Evolutionary conservation across 1,140 invertebrate species (phyloP), one percentile per base, ranked within the genome.

Genomic region (Drosophila varians): DNA sequence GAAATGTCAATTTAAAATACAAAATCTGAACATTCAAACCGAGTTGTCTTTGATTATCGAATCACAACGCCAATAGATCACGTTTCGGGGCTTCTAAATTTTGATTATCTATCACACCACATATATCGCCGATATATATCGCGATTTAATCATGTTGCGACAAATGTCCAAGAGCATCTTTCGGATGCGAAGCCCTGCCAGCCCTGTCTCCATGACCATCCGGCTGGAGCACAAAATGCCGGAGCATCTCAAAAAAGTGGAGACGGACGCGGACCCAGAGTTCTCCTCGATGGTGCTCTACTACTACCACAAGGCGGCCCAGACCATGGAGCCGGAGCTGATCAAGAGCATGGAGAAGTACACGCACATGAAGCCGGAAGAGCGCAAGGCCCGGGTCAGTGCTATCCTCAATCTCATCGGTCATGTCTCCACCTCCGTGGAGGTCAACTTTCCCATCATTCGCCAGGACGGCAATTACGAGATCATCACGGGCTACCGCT

Each of bases 361-460:
- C 53, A 91, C 91, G 0, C 92, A 94, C 46, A 91, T 94, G 65
- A 92, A 93, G 0, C 74, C 93, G 1, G 94, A 96, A 74, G 93
- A 95, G 68, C 94, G 95, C 49, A 82, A 92, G 36, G 92, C 94
- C 9, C 93, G 94, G 56, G 94, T 95, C 0, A 91, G 92, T 8
- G 95, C 95, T 1, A 95, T 97, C 56, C 91, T 97, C 4, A 92
- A 93, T 66, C 92, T 95, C 56, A 94, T 97, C 68, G 95, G 96
- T 36, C 95, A 94, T 4, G 96, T 95, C 70, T 94, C 95, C 68
- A 93, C 94, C 57, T 93, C 95, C 1, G 77, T 97, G 1, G 95
- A 96, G 88, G 93, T 97, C 3, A 93, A 94, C 42, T 98, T 97
- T 91, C 97, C 97, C 0, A 93, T 98, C 53, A 94, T 94, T 52